These are phyloP conservation scores for Kryptopterus vitreolus DNA, from an alignment of 2,797 vertebrate species.

Conservation along the genomic window DNA sequence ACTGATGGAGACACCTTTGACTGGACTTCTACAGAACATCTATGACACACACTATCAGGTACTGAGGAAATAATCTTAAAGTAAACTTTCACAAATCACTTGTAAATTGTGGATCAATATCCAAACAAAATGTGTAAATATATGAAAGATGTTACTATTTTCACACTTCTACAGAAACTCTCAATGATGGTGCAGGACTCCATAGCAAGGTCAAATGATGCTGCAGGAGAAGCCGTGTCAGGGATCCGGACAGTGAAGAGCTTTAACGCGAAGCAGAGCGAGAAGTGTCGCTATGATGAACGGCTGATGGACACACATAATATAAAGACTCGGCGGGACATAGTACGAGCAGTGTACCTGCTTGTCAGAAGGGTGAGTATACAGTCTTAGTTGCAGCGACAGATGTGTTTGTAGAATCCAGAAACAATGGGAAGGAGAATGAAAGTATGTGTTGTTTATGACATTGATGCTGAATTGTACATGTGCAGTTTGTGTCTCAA, in stretches of 20 bases:
- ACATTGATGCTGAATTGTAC: too few species aligned
- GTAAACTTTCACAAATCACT: neutral
- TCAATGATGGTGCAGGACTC: conserved; percentile 74
- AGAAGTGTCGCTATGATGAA: conserved; percentile 69
- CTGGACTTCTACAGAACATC: conserved; percentile 73
- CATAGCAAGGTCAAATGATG: conserved; percentile 70
- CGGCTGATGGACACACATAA: conserved; percentile 68
- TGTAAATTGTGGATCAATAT: neutral
- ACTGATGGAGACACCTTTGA: conserved; percentile 71
- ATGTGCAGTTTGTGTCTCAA: too few species aligned
- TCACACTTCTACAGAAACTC: conserved; percentile 68
- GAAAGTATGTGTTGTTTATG: too few species aligned
- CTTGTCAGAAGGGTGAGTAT: conserved; percentile 56
- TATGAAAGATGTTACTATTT: neutral
- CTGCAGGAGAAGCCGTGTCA: conserved; percentile 74
- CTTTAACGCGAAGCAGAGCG: conserved; percentile 72
- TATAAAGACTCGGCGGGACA: conserved; percentile 66
- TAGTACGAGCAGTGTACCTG: conserved; percentile 64
- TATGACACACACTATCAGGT: conserved; percentile 78
- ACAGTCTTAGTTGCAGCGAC: too few species aligned
- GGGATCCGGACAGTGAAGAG: conserved; percentile 75
- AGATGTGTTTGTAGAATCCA: too few species aligned
- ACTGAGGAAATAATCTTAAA: neutral
- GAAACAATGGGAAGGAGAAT: too few species aligned
- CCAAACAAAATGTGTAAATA: neutral